Evolutionary conservation across 37 sponge, comb jelly and placozoan species (phyloP).

Genomic region (Bolinopsis microptera): DNA sequence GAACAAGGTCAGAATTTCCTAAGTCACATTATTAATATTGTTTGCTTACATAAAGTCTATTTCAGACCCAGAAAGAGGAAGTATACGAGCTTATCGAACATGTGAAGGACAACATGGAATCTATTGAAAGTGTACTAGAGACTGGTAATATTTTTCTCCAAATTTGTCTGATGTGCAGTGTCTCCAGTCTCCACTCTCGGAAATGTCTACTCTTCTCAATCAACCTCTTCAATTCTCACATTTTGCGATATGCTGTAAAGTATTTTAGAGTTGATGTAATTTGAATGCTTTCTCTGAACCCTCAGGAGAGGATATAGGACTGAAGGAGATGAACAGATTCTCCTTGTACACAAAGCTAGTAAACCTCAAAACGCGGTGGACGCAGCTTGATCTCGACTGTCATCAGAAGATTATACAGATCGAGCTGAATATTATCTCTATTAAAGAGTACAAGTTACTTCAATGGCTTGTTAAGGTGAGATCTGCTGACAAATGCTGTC

Average conservation of each 20-base stretch:
- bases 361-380: conserved; percentile 56
- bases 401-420: conserved; percentile 66
- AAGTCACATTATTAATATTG: too few relatives aligned
- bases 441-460: conserved; percentile 14
- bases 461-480: conserved; percentile 55
- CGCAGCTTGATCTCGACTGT: conserved; percentile 54
- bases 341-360: conserved; percentile 52
- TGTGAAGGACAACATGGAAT: neutral
- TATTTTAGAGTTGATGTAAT: too few relatives aligned
- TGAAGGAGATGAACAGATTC: conserved; percentile 59
- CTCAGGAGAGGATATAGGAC: conserved; percentile 52
- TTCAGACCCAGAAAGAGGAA: neutral
- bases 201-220: too few relatives aligned
- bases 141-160: neutral
- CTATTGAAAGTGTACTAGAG: conserved; percentile 39
- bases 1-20: too few relatives aligned
- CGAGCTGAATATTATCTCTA: conserved; percentile 12
- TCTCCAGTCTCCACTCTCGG: too few relatives aligned
- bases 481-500: too few relatives aligned
- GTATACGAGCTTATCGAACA: conserved; percentile 54
- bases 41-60: too few relatives aligned
- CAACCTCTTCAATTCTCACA: neutral
- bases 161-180: neutral
- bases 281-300: neutral
- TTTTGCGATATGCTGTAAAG: neutral